Percentiles rank a stretch among this genome's conserved stretches.
phyloP scores from a whole-genome alignment of 2,888 invertebrate genomes.

The Pediacus dermestoides region DNA sequence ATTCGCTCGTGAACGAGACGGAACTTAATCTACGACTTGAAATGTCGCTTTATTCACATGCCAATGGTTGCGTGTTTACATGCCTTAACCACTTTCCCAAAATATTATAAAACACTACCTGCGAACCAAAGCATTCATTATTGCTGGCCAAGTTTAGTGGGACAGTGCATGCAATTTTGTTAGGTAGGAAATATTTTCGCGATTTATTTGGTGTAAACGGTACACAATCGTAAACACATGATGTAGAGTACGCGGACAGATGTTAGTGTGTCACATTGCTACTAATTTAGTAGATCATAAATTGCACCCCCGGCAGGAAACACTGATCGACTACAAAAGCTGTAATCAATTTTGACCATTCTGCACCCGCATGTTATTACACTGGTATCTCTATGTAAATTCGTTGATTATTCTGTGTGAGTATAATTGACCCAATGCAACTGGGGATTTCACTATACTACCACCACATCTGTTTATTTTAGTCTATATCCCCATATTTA shows the following conservation, averaged over 20 bases:
- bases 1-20: slow-evolving; percentile 1
- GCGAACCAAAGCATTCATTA: not conserved
- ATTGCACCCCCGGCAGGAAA: slow-evolving; percentile 22
- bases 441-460: slow-evolving; percentile 8
- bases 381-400: slow-evolving; percentile 41
- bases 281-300: slow-evolving; percentile 28
- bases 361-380: slow-evolving; percentile 40
- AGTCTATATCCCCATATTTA: too few species aligned
- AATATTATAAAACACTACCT: not conserved
- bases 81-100: not conserved
- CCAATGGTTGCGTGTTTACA: not conserved
- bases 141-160: too few species aligned
- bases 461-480: too few species aligned
- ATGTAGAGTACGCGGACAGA: slow-evolving; percentile 25
- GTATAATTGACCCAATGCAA: slow-evolving; percentile 20
- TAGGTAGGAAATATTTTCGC: not conserved
- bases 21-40: slow-evolving; percentile 2
- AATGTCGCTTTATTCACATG: slow-evolving; percentile 1
- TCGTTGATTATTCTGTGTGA: slow-evolving; percentile 37
- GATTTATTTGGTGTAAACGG: not conserved
- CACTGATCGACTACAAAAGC: slow-evolving; percentile 42
- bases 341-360: slow-evolving; percentile 43
- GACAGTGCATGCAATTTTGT: too few species aligned
- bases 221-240: slow-evolving; percentile 19
- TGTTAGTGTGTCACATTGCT: slow-evolving; percentile 24